Base-by-base conservation (phyloP, 2,888 invertebrate species). In the Caenorhabditis wallacei region DNA sequence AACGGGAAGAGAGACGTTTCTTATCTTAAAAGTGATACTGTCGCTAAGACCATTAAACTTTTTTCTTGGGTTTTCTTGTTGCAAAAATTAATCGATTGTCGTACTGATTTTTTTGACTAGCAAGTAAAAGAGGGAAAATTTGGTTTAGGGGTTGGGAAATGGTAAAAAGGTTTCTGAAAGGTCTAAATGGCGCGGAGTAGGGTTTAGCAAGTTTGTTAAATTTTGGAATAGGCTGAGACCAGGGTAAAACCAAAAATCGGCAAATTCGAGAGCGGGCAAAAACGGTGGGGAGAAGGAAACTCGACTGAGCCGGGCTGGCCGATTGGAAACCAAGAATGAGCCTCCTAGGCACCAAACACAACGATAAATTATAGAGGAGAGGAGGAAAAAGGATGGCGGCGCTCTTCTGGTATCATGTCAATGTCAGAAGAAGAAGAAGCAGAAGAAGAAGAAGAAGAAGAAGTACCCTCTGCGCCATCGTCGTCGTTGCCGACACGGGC, bases 401-500 rank as follows among this genome's bases (percentile, higher is more conserved):
- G 56, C 46, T 64, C 37, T 66, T 48, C 48, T 80, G 69, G 75
- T 70, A 81, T 75, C 75, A 81, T 69, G 75, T 75, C 81, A 68
- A 78, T 75, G 80, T 81, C 74, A 74, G 72, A 64, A 81, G 61
- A 53, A 69, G 66, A 35, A 75, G 53, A 51, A 66, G 66, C n/a
- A n/a, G n/a, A n/a, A n/a, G n/a, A n/a, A n/a, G n/a, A 61, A 76
- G 61, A 59, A 59, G 51, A 76, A 68, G 59, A 68, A 71, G 64
- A 40, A 72, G 74, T 80, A 83, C 83, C 83, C 83, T 79, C 68
- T 83, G 83, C 75, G 83, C 79, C 83, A 83, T 83, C 59, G 74
- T 75, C 70, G 79, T 74, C 83, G 80, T 83, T 30, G 74, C 80
- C 68, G 71, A 69, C 71, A 66, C 66, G 66, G 78, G 76, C 76